These are phyloP conservation scores for Propithecus perrieri DNA, from an alignment of 2,797 vertebrate genomes.

Conservation along the genomic window DNA sequence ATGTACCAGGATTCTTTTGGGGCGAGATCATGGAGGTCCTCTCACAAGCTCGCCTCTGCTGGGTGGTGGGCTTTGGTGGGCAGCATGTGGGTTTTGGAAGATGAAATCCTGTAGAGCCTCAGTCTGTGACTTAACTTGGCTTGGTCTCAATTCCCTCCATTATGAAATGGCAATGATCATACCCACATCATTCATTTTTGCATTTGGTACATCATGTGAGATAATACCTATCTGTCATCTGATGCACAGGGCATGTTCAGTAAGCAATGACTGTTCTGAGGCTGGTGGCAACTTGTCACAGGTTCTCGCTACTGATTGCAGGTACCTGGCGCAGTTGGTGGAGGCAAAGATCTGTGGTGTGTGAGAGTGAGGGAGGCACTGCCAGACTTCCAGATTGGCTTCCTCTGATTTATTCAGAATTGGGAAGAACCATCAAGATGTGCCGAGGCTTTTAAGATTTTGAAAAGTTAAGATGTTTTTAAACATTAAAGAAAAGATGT, in stretches of 20 bases:
- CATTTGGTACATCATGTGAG: background rate
- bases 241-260: background rate
- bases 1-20: background rate
- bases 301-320: background rate
- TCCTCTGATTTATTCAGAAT: background rate
- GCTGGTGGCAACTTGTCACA: background rate
- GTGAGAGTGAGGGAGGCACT: background rate
- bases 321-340: background rate
- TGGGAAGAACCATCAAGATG: background rate
- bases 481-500: background rate
- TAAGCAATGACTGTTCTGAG: background rate
- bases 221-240: background rate
- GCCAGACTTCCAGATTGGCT: background rate
- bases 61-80: too few relatives aligned
- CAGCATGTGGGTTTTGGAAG: background rate
- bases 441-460: background rate
- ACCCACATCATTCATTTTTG: background rate
- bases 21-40: background rate
- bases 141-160: background rate
- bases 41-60: background rate
- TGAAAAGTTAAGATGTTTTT: conserved; percentile 32
- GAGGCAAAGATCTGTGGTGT: background rate
- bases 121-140: background rate
- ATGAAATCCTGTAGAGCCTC: background rate
- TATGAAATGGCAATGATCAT: background rate